Percentiles rank a stretch among this genome's conserved stretches.
Conservation (phyloP, 1,140 invertebrate genomes). For the Caenorhabditis tropicalis region DNA sequence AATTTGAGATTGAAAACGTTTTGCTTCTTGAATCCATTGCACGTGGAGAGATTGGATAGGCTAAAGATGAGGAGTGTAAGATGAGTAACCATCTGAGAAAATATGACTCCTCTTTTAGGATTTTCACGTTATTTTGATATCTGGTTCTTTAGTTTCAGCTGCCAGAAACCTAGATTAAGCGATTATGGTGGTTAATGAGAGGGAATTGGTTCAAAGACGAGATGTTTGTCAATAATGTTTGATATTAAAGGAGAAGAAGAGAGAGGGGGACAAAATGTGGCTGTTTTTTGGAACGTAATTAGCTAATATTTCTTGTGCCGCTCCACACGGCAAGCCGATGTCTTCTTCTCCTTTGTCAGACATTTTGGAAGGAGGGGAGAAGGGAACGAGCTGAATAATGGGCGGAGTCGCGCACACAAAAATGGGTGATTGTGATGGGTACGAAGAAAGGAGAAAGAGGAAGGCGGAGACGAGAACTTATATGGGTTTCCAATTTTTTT, state of each 20-base stretch:
- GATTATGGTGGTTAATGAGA: too few relatives aligned
- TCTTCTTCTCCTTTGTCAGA: not conserved
- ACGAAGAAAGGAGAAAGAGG: conserved; percentile 12
- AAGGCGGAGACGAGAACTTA: conserved; percentile 2
- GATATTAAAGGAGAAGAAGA: not conserved
- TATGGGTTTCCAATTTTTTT: conserved; percentile 18
- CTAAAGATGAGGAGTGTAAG: not conserved
- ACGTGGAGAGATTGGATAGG: not conserved
- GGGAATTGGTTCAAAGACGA: too few relatives aligned
- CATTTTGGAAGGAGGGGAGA: not conserved
- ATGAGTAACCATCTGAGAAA: not conserved
- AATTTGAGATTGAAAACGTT: not conserved
- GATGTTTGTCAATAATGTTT: conserved; percentile 13
- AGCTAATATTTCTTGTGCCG: conserved; percentile 14
- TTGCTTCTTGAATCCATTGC: not conserved
- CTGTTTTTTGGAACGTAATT: conserved; percentile 43
- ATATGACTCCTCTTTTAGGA: not conserved
- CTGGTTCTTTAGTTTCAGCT: not conserved
- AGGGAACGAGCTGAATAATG: conserved; percentile 18
- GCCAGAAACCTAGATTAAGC: too few relatives aligned
- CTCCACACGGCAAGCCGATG: not conserved
- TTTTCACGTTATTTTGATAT: not conserved
- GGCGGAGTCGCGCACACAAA: conserved; percentile 5
- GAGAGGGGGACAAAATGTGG: not conserved
- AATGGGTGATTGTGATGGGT: conserved; percentile 20